Evolutionary conservation across 2,888 invertebrate species (phyloP), one percentile per base, ranked within the genome.

Genomic region (Gasteruption jaculator): DNA sequence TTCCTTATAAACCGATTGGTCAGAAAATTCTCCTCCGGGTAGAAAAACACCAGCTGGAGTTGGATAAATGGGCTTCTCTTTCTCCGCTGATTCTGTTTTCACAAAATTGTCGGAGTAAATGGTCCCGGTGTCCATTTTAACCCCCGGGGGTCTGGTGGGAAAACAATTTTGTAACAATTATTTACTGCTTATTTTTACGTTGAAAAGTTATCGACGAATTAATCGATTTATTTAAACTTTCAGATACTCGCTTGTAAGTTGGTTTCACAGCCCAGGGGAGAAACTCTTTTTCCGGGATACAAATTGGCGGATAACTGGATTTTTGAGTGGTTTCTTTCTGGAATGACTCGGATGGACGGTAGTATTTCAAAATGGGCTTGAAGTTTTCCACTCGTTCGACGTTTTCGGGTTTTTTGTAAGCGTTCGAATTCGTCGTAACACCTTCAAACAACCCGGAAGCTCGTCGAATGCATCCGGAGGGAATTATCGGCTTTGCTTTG

Each of bases 51-150:
- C 35, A 3, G 46, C 41, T 6, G 35, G 34, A 3, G 7, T 29
- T 0, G 65, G 63, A 4, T 57, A 21, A 18, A 58, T 48, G 3
- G 65, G 65, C 14, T 51, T 48, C 12, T 56, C 62, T 24, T 41
- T 31, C 1, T 41, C 33, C 4, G 33, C 12, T 3, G 41, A 26
- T 3, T 54, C 49, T 20, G 52, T 58, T 31, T 61, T 45, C 12
- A 57, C 37, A 38, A 54, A 72, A 40, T 71, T 71, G 36, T 69
- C 57, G 2, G 59, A 55, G 40, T 72, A 71, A 0, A 67, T 68
- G 0, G 72, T 71, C 8, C 65, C 56, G 3, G 40, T 57, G 12
- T 58, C 58, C 61, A 72, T 62, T 15, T 59, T 49, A 2, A 45
- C 33, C 2, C 55, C 50, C 3, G 68, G 67, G 6, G 54, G 47